Evolutionary conservation across 2,797 vertebrate species (phyloP), one percentile per base, ranked within the genome.

Genomic region (Tauraco hartlaubi): DNA sequence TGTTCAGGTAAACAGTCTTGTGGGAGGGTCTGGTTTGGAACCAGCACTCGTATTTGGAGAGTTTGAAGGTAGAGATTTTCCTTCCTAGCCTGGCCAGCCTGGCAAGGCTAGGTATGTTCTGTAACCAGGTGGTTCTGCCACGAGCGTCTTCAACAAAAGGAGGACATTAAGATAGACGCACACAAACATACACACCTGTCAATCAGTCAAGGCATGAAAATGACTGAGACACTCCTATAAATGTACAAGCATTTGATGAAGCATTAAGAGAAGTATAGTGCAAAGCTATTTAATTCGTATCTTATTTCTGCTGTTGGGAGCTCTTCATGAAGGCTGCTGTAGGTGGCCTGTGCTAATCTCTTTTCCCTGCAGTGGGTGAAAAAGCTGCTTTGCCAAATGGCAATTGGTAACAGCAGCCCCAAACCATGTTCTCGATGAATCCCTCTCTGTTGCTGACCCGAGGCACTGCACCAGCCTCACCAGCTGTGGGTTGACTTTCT

Each of bases 391-490:
- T 83, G 39, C 28, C 17, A n/a, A 67, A 72, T 11, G 22, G 10
- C 19, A 37, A 0, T 41, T 76, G 19, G 21, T n/a, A 56, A 19
- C 20, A 78, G 62, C 66, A 87, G 37, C n/a, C 25, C 28, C 37
- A 75, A 16, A 37, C 29, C 0, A 0, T 0, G 0, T 18, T 69
- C 54, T 51, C 1, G 1, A 33, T 22, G 29, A 56, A 41, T 9
- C 14, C 18, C 29, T 64, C 44, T 37, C 20, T 44, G n/a, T 25
- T 87, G 59, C 63, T 63, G 63, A 67, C 20, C 29, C 1, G 3
- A 29, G 46, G 15, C 39, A 61, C 12, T 7, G 9, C 0, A 0
- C 15, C 25, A 84, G 28, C 54, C 31, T 72, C 23, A 9, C 33
- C 0, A 2, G 17, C 31, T 41, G 14, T 21, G 55, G 48, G 4